Evolutionary conservation across 2,888 invertebrate species (phyloP), one percentile per base, ranked within the genome.

Genomic region (Thelaira solivaga): DNA sequence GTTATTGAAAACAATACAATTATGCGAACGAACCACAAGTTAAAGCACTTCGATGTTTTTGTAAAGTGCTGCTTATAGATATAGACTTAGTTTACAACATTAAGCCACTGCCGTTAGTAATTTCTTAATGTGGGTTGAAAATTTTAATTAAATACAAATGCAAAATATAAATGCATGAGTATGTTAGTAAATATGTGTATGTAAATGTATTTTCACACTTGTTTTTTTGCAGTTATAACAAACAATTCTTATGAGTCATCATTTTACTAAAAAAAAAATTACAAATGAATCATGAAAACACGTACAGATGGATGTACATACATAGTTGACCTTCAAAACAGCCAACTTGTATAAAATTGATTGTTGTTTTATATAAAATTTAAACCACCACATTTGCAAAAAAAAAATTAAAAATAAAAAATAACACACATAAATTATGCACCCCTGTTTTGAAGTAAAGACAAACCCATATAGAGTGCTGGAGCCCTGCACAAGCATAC

Each of bases 321-420:
- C 45, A 55, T 39, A 49, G 57, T 71, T 78, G 78, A 78, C 78
- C 78, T 78, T 78, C 69, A 78, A 78, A 73, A 64, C 29, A 61
- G 43, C 36, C 67, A 59, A 29, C 51, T 24, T 64, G 53, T 62
- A 53, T 20, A 26, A 43, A 62, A 64, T 64, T 41, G 7, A 64
- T 34, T 49, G 20, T 26, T 47, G 16, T 57, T 53, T 59, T 43
- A 59, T 74, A 59, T 51, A 43, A 59, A 73, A 67, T 59, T 43
- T n/a, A 74, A 51, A 61, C 74, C 31, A 61, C 74, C 59, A 67
- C 45, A 64, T 55, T 36, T 20, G 49, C 18, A 29, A 20, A 13
- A 49, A 13, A 47, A 57, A 51, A 43, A 22, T 13, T 45, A n/a
- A 31, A 47, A 26, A 45, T 61, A 29, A 20, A n/a, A n/a, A n/a